A percentile compares a stretch with the other conserved stretches of the same genome.
Conservation (phyloP, 1,140 invertebrate genomes). For the Dendroctonus ponderosae region DNA sequence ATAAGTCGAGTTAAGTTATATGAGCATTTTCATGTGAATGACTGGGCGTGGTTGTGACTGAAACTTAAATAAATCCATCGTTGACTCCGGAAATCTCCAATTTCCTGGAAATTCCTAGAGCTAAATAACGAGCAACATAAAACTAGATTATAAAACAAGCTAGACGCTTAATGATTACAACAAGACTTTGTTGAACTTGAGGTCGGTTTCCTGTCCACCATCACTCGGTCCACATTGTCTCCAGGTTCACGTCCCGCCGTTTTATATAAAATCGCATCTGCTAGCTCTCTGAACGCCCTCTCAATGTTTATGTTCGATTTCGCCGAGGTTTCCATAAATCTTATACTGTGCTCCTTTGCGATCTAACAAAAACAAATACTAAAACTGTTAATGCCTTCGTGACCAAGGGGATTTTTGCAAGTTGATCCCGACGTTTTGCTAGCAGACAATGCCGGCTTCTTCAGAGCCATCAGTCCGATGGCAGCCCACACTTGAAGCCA, state of each 20-base stretch:
- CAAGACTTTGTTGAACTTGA: constrained; percentile 50
- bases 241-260: constrained; percentile 66
- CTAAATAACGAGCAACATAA: too few species aligned
- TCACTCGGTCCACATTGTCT: constrained; percentile 67
- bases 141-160: not conserved
- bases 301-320: constrained; percentile 99
- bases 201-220: constrained; percentile 60
- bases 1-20: too few species aligned
- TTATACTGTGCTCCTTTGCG: constrained; percentile 95
- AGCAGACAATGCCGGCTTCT: too few species aligned
- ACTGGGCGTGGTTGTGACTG: too few species aligned
- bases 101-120: too few species aligned
- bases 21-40: too few species aligned
- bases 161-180: constrained; percentile 40
- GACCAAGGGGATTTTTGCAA: too few species aligned
- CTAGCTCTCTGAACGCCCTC: constrained; percentile 93
- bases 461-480: too few species aligned
- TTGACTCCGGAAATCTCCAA: too few species aligned
- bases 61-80: too few species aligned
- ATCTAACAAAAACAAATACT: constrained; percentile 74
- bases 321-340: constrained; percentile 98
- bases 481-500: too few species aligned
- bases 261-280: constrained; percentile 93
- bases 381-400: too few species aligned
- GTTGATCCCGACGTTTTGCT: not conserved